Percentiles rank a stretch among this genome's conserved stretches.
These are phyloP conservation scores for Reticulitermes lucifugus DNA, from an alignment of 2,888 invertebrate species.

Conservation along the genomic window DNA sequence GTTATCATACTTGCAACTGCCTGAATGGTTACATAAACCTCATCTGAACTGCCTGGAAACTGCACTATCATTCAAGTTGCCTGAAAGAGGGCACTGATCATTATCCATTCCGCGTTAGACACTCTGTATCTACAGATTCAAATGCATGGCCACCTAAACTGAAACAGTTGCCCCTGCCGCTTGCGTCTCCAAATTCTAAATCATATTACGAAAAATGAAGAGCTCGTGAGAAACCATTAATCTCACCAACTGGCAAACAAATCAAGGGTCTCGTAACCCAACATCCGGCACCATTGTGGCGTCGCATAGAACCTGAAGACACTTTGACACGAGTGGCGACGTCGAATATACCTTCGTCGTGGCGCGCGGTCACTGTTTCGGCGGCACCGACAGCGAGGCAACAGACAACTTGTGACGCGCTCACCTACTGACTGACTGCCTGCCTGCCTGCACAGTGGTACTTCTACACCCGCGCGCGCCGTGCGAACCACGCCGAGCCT, in stretches of 20 bases:
- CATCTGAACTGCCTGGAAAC: too few species aligned
- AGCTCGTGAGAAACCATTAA: not conserved
- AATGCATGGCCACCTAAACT: too few species aligned
- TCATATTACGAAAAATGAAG: not conserved
- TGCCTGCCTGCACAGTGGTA: constrained; percentile 23
- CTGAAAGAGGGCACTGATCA: too few species aligned
- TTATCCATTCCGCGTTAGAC: too few species aligned
- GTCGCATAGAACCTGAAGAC: not conserved
- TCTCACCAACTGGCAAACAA: not conserved
- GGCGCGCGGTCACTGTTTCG: too few species aligned
- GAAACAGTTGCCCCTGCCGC: not conserved
- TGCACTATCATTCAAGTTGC: too few species aligned
- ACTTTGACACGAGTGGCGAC: not conserved
- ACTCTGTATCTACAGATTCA: too few species aligned
- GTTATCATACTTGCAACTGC: too few species aligned
- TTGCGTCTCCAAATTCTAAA: too few species aligned
- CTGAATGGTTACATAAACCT: too few species aligned
- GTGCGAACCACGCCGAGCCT: too few species aligned
- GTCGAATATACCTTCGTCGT: too few species aligned
- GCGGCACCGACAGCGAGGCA: not conserved
- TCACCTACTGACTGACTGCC: constrained; percentile 46
- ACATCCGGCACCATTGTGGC: not conserved
- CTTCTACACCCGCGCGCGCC: not conserved
- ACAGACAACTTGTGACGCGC: constrained; percentile 45
- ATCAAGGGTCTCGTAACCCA: not conserved